phyloP scores from a whole-genome alignment of 2,888 invertebrate species.

The Oxytorus armatus region DNA sequence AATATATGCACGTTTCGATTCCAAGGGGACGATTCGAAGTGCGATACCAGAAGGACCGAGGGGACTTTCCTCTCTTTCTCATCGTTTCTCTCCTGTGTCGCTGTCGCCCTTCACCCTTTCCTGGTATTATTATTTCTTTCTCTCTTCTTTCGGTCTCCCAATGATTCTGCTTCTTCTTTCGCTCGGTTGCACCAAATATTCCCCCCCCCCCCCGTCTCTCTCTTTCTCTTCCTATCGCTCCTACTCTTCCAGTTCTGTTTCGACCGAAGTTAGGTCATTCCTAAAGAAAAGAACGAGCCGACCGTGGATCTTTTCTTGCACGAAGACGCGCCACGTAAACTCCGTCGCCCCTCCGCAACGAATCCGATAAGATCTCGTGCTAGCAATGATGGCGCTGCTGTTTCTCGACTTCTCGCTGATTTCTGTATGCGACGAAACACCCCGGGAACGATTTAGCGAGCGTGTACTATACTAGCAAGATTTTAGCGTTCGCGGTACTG shows the following conservation, averaged over 20 bases:
- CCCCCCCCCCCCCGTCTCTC: conserved; percentile 14
- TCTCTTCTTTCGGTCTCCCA: conserved; percentile 14
- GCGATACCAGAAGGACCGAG: conserved; percentile 80
- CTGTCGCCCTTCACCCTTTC: conserved; percentile 34
- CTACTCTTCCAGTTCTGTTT: conserved; percentile 6
- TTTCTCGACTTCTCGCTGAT: conserved; percentile 71
- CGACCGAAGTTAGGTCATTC: conserved; percentile 44
- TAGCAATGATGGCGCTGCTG: conserved; percentile 73
- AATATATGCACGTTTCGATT: conserved; percentile 82
- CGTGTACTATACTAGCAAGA: neutral
- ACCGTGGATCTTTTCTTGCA: conserved; percentile 44
- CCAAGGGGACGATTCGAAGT: conserved; percentile 81
- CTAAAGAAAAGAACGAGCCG: conserved; percentile 24
- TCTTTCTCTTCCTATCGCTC: conserved; percentile 30
- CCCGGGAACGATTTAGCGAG: neutral
- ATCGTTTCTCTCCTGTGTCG: conserved; percentile 16
- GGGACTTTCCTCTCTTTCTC: conserved; percentile 68
- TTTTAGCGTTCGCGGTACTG: neutral
- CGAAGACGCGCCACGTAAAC: conserved; percentile 80
- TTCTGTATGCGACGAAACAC: conserved; percentile 1
- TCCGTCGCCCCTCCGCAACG: conserved; percentile 72
- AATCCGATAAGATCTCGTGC: conserved; percentile 78
- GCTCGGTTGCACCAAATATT: conserved; percentile 30
- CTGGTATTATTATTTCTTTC: conserved; percentile 43
- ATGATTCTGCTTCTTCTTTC: conserved; percentile 10